Conservation (phyloP, 2,888 invertebrate genomes). For the Nemurella pictetii region DNA sequence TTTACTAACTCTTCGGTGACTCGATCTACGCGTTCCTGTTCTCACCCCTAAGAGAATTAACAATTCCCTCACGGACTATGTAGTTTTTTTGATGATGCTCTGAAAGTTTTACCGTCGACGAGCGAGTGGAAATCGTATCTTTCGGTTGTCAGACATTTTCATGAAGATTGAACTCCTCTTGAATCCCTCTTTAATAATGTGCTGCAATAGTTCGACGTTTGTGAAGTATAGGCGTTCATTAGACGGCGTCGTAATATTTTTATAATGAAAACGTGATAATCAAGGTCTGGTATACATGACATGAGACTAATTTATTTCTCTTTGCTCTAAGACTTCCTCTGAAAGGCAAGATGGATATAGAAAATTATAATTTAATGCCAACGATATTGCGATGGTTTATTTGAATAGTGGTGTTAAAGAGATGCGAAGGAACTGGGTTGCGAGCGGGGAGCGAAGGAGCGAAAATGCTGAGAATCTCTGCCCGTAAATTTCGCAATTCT, state of each 20-base stretch:
- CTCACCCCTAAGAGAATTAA: neutral
- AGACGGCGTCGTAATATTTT: neutral
- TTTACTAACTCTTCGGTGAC: neutral
- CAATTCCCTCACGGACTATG: neutral
- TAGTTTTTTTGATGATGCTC: neutral
- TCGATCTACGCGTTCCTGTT: neutral
- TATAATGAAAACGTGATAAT: neutral
- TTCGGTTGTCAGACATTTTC: neutral
- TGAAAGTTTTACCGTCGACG: neutral
- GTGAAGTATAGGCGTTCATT: neutral
- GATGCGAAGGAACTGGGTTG: neutral
- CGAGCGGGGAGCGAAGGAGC: neutral
- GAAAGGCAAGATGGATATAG: conserved; percentile 9
- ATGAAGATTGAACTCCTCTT: neutral
- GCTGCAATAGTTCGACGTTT: neutral
- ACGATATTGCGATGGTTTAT: conserved; percentile 18
- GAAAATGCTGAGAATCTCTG: neutral
- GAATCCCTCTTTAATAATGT: neutral
- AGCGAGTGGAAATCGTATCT: neutral
- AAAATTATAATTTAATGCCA: conserved; percentile 27
- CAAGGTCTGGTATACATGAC: neutral
- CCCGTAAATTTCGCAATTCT: conserved; percentile 26
- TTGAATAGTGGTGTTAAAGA: conserved; percentile 11
- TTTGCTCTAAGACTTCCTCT: neutral
- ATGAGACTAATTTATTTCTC: neutral